Base-by-base conservation (phyloP, 1,140 invertebrate genomes). In the Drosophila varians region DNA sequence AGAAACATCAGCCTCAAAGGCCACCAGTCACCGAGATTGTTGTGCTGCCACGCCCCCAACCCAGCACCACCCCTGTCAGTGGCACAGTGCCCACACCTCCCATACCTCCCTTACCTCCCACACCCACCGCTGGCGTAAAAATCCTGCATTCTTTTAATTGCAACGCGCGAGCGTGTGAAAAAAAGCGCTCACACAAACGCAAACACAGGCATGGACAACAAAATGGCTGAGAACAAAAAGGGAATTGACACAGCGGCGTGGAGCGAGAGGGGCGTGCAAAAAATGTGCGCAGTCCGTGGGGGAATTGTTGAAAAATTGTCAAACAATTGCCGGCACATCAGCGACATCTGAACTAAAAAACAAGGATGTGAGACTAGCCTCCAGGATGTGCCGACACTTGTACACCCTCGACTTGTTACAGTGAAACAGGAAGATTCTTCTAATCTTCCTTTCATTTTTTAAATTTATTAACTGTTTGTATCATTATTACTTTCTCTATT, bases 281-380 rank as follows among this genome's bases (percentile, higher is more conserved):
- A 78, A 51, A 47, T 52, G 56, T 64, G 58, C 66, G 70, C 66
- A 57, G 57, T 79, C 80, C 57, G 55, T 48, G 74, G 80, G 70
- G 74, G 76, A 86, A 84, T 79, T 69, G 80, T 79, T 86, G 80
- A 84, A 84, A 84, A 84, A 84, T 84, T 84, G 80, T 84, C 80
- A 84, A 84, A 86, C 80, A 84, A 84, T 84, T 86, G 80, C 80
- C 45, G 52, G 73, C 46, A 66, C 62, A 65, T 65, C 62, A 65
- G 45, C 58, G 21, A 38, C 54, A 48, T 48, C 28, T 14, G 14
- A 38, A 16, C 36, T 21, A 23, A 34, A 58, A 18, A 26, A 21
- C 11, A 31, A 31, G 9, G n/a, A 31, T 11, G 28, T 11, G 3
- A 11, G 28, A 31, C 9, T n/a, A 11, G 9, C 1, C 28, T 31